Percentiles rank a stretch among this genome's conserved stretches.
Evolutionary conservation across 1,140 invertebrate genomes (phyloP).

Genomic region (Spodoptera litura): DNA sequence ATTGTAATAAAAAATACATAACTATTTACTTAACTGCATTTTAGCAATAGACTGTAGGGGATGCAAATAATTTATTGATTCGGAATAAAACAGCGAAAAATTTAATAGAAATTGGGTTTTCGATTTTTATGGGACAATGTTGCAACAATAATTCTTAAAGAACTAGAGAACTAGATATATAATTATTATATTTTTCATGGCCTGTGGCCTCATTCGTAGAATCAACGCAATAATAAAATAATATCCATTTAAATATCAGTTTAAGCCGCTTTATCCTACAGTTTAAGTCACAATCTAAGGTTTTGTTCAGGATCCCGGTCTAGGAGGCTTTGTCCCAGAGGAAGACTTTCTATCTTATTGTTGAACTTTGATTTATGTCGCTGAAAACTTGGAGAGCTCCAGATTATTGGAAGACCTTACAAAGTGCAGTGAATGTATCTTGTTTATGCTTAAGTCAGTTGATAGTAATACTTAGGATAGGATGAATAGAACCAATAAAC

Average conservation of each 20-base stretch:
- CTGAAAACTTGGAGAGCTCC: slow-evolving; percentile 41
- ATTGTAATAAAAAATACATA: not conserved
- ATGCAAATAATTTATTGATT: no score
- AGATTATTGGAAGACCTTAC: slow-evolving; percentile 34
- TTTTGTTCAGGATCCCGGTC: slow-evolving; percentile 51
- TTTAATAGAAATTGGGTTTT: no score
- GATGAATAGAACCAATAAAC: not conserved
- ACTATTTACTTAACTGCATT: no score
- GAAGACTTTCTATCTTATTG: slow-evolving; percentile 65
- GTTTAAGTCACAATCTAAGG: slow-evolving; percentile 21
- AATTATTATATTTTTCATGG: no score
- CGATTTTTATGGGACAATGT: no score
- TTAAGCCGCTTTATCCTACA: not conserved
- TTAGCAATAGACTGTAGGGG: no score
- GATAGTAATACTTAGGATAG: not conserved
- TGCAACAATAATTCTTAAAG: no score
- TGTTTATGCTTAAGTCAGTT: not conserved
- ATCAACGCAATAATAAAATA: not conserved
- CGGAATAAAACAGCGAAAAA: no score
- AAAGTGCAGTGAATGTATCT: slow-evolving; percentile 30
- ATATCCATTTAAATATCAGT: not conserved
- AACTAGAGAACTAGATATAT: no score
- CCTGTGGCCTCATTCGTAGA: no score
- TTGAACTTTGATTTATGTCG: slow-evolving; percentile 68
- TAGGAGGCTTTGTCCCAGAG: slow-evolving; percentile 60